Base-by-base conservation (phyloP, 2,113 vertebrate genomes). In the Rhinopomastus cyanomelas region DNA sequence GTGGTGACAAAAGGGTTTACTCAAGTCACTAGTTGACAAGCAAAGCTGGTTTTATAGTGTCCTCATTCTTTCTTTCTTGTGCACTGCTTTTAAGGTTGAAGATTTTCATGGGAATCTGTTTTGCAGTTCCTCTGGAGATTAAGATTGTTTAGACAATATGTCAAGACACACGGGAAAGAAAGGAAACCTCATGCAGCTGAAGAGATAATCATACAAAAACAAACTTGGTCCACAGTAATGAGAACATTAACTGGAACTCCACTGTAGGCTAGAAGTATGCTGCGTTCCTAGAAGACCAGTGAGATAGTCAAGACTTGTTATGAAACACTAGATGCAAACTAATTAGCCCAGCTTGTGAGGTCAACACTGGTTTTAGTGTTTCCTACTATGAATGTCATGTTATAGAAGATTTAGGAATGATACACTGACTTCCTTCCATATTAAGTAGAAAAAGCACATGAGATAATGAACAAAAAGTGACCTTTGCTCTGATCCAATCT, bases 41-140 rank as follows among this genome's bases (percentile, higher is more conserved):
- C 14, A 74, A 87, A 21, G 12, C 15, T 39, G 46, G 3, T 49
- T 81, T 92, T 59, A 77, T 16, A 16, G 19, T 32, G 16, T 0
- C 5, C 34, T 78, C 25, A 3, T 16, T 42, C 2, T n/a, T 44
- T 39, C 36, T 65, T 30, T 27, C 18, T 52, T 80, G 18, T 42
- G 9, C 55, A 49, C 15, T 73, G 4, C 61, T 92, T 66, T 93
- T 67, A 81, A 48, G 46, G 72, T 53, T 66, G 69, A 68, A 84
- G 55, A 68, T 89, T 88, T 94, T 72, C 67, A 79, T 93, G 91
- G 73, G 86, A 94, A 95, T 66, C 23, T 69, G 39, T 79, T 93
- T 83, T 89, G 74, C n/a, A 66, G 11, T 52, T 82, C 66, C 74
- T 89, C 87, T 77, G 52, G 74, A 85, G 89, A 85, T 74, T 86